Evolutionary conservation across 2,888 invertebrate species (phyloP).

Genomic region (Lapara coniferarum): DNA sequence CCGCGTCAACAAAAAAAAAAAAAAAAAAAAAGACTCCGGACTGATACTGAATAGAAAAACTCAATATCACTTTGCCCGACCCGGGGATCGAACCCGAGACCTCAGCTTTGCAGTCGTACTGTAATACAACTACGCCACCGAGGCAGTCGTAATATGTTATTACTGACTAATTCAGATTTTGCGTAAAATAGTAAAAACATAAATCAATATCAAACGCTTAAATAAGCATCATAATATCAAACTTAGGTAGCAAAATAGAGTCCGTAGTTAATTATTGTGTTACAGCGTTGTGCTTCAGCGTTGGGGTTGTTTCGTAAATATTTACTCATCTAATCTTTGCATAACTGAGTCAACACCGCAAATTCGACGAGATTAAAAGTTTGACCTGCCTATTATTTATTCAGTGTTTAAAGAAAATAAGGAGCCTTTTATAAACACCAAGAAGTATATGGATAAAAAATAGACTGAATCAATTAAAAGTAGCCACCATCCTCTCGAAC

Average conservation of each 20-base stretch:
- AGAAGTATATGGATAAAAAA: background rate
- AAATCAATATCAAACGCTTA: background rate
- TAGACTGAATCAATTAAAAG: slow-evolving; percentile 17
- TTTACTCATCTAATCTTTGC: slow-evolving; percentile 23
- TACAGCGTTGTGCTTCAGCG: slow-evolving; percentile 16
- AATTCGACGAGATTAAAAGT: slow-evolving; percentile 26
- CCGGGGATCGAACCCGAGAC: no score
- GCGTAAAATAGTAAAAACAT: background rate
- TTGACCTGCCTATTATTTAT: slow-evolving; percentile 28
- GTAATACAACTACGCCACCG: no score
- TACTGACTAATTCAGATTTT: background rate
- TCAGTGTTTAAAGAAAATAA: background rate
- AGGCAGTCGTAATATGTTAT: no score
- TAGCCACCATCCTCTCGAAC: background rate
- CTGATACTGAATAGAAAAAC: no score
- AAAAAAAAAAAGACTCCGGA: no score
- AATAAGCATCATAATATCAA: slow-evolving; percentile 1
- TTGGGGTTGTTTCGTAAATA: slow-evolving; percentile 26
- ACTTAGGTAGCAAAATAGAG: background rate
- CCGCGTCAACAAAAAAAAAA: no score
- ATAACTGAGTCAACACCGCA: slow-evolving; percentile 25
- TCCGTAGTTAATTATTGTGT: slow-evolving; percentile 15
- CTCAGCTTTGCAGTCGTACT: no score
- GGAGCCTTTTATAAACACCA: background rate
- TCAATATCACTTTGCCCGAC: no score